Evolutionary conservation across 2,888 invertebrate species (phyloP), one percentile per base, ranked within the genome.

Genomic region (Baccha elongata): DNA sequence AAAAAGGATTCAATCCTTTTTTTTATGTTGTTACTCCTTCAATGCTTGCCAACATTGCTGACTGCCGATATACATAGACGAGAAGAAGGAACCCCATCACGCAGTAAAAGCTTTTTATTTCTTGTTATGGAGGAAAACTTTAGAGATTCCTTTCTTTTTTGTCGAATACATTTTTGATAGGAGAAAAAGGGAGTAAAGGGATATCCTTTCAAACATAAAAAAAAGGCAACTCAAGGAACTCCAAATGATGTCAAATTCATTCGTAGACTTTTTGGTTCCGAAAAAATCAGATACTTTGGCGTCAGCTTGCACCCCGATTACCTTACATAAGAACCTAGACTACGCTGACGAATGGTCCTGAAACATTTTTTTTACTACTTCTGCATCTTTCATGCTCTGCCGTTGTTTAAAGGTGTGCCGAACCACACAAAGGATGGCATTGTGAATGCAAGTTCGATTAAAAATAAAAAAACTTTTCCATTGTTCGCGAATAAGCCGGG

Each of bases 1-100:
- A 58, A 55, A 64, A 71, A 26, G 46, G 50, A 17, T 68, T 83
- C 68, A 83, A 83, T 83, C 83, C 83, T 83, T 83, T 81, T 67
- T 67, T 29, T 29, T 19, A n/a, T n/a, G n/a, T n/a, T n/a, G n/a
- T n/a, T 35, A 15, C 40, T 50, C 17, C 48, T 40, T 37, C 26
- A 7, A 3, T 42, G 2, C 17, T 19, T 44, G n/a, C 35, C 13
- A 37, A 32, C 4, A 11, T 32, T n/a, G 17, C 40, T 68, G 55
- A n/a, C 69, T 62, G 62, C 67, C 79, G 35, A 74, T 62, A 55
- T 6, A 21, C 10, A 17, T 3, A 72, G 44, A 44, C 29, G 29
- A 60, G 10, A 3, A 32, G 35, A 68, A 76, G 72, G 37, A 83
- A 78, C 48, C 35, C 76, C 62, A 58, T 58, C 23, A 68, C 71